These are phyloP conservation scores for Pelvicachromis taeniatus DNA, from an alignment of 2,113 vertebrate genomes.

Conservation along the genomic window DNA sequence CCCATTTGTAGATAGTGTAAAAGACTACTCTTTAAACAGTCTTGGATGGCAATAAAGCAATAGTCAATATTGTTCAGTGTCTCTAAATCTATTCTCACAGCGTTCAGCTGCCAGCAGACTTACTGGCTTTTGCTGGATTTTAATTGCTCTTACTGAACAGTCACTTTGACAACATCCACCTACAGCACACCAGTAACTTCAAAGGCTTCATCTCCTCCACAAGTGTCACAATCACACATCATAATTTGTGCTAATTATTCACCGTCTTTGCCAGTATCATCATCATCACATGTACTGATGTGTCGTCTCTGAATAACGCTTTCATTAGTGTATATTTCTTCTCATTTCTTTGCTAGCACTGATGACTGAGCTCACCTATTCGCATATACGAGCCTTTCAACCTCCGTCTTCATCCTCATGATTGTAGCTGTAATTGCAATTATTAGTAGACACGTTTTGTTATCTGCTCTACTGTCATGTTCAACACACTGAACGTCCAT, in stretches of 20 bases:
- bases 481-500: not conserved
- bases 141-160: not conserved
- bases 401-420: not conserved
- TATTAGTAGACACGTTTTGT: not conserved
- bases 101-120: not conserved
- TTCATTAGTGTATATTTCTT: not conserved
- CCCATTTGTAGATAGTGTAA: not conserved
- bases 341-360: not conserved
- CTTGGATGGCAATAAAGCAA: not conserved
- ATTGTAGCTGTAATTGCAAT: not conserved
- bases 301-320: not conserved
- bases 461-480: not conserved
- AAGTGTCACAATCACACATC: not conserved
- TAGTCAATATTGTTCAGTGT: not conserved
- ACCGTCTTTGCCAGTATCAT: not conserved
- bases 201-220: not conserved
- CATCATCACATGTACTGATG: not conserved
- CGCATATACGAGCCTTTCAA: not conserved
- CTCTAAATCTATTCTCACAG: not conserved
- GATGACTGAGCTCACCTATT: not conserved
- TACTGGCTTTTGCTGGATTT: not conserved
- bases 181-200: not conserved
- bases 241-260: not conserved
- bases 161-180: not conserved
- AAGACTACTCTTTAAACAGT: not conserved